Conservation (phyloP, 2,797 vertebrate species). For the Champsocephalus gunnari region DNA sequence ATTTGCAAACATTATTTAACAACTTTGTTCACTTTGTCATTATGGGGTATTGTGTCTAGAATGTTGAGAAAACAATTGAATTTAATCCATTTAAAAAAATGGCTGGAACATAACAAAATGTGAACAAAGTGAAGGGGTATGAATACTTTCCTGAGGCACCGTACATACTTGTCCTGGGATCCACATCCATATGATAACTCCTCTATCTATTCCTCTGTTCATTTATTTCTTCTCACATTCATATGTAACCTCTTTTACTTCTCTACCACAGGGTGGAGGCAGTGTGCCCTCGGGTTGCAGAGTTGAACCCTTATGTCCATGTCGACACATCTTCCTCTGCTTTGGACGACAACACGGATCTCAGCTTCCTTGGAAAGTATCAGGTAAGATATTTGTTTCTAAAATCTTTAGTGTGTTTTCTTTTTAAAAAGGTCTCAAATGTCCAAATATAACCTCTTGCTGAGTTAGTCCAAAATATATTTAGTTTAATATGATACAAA, state of each 20-base stretch:
- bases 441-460: too few species aligned
- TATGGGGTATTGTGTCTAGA: too few species aligned
- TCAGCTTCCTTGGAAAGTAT: slow-evolving; percentile 92
- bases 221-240: neutral
- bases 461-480: too few species aligned
- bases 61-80: too few species aligned
- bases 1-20: too few species aligned
- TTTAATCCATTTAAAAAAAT: too few species aligned
- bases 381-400: slow-evolving; percentile 82
- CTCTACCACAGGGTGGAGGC: slow-evolving; percentile 89
- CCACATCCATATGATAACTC: neutral
- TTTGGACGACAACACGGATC: slow-evolving; percentile 89
- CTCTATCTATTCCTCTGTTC: neutral
- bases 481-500: too few species aligned
- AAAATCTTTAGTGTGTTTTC: neutral
- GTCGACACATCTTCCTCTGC: slow-evolving; percentile 87
- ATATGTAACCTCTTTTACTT: neutral
- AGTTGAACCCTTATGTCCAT: slow-evolving; percentile 95
- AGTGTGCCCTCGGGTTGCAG: slow-evolving; percentile 88
- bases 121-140: too few species aligned
- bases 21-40: too few species aligned
- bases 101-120: too few species aligned
- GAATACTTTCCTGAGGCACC: too few species aligned
- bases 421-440: too few species aligned
- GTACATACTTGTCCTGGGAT: neutral